Evolutionary conservation across 2,113 vertebrate genomes (phyloP).

Genomic region (Typhlomys cinereus): DNA sequence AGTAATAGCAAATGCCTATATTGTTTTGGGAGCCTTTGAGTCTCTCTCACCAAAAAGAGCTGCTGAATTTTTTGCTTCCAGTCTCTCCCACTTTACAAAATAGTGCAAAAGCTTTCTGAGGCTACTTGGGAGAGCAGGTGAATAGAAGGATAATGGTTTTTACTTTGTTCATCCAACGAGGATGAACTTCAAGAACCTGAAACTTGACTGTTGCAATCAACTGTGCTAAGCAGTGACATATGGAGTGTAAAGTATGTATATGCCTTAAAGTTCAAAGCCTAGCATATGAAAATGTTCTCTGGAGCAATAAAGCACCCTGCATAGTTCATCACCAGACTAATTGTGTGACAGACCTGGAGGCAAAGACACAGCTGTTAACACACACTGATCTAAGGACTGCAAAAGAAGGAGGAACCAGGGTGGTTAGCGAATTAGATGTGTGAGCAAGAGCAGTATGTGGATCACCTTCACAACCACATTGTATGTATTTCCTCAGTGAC

Average conservation of each 20-base stretch:
- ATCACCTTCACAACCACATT: neutral
- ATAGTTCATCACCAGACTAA: constrained; percentile 66
- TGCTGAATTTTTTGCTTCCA: neutral
- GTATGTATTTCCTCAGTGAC: neutral
- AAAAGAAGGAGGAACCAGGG: neutral
- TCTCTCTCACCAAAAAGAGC: too few relatives aligned
- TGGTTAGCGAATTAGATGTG: neutral
- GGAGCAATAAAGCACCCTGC: constrained; percentile 48
- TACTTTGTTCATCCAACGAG: neutral
- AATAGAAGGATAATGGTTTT: neutral
- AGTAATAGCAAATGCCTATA: too few relatives aligned
- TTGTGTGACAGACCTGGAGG: constrained; percentile 62
- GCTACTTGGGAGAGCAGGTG: neutral
- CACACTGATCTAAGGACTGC: neutral
- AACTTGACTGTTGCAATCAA: neutral
- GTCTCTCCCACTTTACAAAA: constrained; percentile 41
- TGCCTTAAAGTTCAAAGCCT: constrained; percentile 71
- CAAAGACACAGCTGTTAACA: constrained; percentile 56
- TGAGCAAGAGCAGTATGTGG: neutral
- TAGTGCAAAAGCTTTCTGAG: neutral
- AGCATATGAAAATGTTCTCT: constrained; percentile 47
- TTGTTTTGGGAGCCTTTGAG: too few relatives aligned
- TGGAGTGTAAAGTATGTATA: constrained; percentile 45
- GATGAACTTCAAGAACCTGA: constrained; percentile 1
- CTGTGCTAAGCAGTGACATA: neutral